Conservation (phyloP, 2,888 invertebrate species). For the Aporophyla nigra region DNA sequence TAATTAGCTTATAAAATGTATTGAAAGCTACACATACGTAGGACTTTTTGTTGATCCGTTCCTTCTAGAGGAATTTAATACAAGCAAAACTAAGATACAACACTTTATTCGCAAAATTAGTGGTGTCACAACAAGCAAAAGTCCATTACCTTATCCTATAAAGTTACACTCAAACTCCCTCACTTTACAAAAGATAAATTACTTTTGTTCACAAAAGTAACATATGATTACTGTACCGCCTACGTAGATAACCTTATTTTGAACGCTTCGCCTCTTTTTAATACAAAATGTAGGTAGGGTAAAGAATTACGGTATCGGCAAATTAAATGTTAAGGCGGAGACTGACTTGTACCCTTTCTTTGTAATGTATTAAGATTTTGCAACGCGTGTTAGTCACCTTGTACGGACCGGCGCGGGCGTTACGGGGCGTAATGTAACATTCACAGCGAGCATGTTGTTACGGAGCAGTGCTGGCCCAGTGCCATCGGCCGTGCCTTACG, state of each 20-base stretch:
- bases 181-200: conserved; percentile 24
- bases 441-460: no score
- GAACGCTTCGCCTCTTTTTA: conserved; percentile 2
- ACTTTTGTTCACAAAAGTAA: conserved; percentile 22
- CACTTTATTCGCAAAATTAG: not conserved
- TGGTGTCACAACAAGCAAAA: not conserved
- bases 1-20: not conserved
- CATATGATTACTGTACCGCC: not conserved
- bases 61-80: not conserved
- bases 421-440: no score
- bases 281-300: not conserved
- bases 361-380: no score
- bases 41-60: not conserved
- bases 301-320: not conserved
- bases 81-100: no score
- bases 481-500: no score
- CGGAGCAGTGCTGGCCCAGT: no score
- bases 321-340: not conserved
- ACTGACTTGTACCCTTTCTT: no score
- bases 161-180: not conserved
- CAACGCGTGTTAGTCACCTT: no score
- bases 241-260: conserved; percentile 2
- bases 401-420: no score
- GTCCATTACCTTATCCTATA: not conserved
- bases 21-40: not conserved